Evolutionary conservation across 2,888 invertebrate genomes (phyloP).

Genomic region (Azorinus chamasolen): DNA sequence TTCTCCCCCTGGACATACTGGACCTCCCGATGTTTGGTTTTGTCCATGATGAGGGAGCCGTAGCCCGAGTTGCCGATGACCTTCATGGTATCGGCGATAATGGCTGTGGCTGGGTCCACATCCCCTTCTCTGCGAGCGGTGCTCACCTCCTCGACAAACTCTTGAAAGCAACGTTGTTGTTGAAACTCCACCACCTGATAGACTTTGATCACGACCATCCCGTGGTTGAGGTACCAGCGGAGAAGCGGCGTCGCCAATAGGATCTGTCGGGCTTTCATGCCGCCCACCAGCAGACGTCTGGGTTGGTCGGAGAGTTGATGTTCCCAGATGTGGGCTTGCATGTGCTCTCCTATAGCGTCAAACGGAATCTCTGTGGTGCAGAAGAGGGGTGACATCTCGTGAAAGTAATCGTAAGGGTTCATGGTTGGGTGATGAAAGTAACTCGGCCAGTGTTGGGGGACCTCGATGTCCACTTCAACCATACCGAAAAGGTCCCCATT

Average conservation of each 20-base stretch:
- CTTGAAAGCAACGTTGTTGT: conserved; percentile 41
- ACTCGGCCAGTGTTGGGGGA: conserved; percentile 31
- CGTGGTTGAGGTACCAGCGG: conserved; percentile 62
- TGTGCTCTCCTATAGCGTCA: conserved; percentile 49
- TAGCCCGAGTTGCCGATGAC: conserved; percentile 47
- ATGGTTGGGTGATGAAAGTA: conserved; percentile 27
- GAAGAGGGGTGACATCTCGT: conserved; percentile 54
- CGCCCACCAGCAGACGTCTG: conserved; percentile 42
- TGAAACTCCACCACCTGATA: conserved; percentile 56
- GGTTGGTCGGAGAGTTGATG: conserved; percentile 28
- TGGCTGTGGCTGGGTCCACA: conserved; percentile 22
- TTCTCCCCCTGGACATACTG: conserved; percentile 51
- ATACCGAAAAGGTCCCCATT: conserved; percentile 36
- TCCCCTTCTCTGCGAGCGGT: conserved; percentile 33
- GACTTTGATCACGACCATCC: conserved; percentile 46
- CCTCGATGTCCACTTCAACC: conserved; percentile 47
- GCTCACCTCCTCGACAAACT: conserved; percentile 34
- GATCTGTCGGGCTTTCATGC: conserved; percentile 45
- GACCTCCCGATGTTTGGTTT: conserved; percentile 41
- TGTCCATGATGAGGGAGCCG: conserved; percentile 63
- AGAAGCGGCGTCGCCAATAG: conserved; percentile 55
- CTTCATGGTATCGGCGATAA: conserved; percentile 46
- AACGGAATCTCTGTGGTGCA: conserved; percentile 43
- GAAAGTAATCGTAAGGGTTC: conserved; percentile 29
- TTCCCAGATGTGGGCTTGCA: conserved; percentile 40